Evolutionary conservation across 1,140 invertebrate genomes (phyloP).

Genomic region (Zaprionus africanus): DNA sequence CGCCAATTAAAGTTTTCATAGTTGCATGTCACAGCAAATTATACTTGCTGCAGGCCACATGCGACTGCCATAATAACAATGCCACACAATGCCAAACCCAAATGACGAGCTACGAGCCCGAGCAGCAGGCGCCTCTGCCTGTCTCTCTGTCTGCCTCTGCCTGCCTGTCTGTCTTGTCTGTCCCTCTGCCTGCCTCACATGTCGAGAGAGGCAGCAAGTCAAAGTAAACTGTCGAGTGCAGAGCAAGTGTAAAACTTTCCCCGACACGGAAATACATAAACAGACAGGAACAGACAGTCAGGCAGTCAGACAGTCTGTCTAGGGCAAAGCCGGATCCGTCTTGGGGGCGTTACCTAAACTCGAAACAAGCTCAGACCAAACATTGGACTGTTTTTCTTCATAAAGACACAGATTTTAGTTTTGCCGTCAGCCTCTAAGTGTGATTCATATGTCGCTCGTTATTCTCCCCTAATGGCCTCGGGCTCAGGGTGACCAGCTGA

Average conservation of each 20-base stretch:
- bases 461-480: slow-evolving; percentile 39
- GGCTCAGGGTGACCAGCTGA: slow-evolving; percentile 30
- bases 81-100: slow-evolving; percentile 21
- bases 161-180: not conserved
- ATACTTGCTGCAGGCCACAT: slow-evolving; percentile 55
- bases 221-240: slow-evolving; percentile 48
- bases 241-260: slow-evolving; percentile 51
- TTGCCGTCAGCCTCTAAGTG: slow-evolving; percentile 43
- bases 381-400: slow-evolving; percentile 50
- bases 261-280: slow-evolving; percentile 38
- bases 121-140: slow-evolving; percentile 16
- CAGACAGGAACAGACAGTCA: slow-evolving; percentile 11
- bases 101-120: slow-evolving; percentile 14
- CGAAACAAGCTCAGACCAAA: not conserved
- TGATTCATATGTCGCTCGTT: slow-evolving; percentile 59
- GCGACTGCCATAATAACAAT: slow-evolving; percentile 28
- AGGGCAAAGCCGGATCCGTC: not conserved
- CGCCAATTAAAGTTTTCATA: slow-evolving; percentile 76
- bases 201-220: slow-evolving; percentile 13
- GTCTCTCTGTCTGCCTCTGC: not conserved
- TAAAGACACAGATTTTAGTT: slow-evolving; percentile 53
- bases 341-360: not conserved
- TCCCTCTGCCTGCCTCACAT: not conserved
- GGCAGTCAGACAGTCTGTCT: slow-evolving; percentile 7
- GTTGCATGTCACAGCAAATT: slow-evolving; percentile 73